phyloP scores from a whole-genome alignment of 2,113 vertebrate genomes.

The Australoheros scitulus region DNA sequence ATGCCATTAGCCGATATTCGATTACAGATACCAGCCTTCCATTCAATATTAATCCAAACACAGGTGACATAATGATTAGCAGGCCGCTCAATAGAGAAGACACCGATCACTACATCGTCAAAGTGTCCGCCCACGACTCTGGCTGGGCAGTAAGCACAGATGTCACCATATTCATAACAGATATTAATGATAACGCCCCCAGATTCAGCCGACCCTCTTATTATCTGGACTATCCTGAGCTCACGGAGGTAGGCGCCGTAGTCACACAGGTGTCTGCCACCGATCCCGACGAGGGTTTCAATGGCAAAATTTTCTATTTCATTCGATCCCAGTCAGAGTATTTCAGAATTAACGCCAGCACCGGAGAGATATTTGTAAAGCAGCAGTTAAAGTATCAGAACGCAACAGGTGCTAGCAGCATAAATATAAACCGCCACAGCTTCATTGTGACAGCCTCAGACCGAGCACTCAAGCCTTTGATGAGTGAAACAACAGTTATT shows the following conservation, averaged over 20 bases:
- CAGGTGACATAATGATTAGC: slow-evolving; percentile 92
- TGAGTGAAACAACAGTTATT: slow-evolving; percentile 95
- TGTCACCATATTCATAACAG: slow-evolving; percentile 91
- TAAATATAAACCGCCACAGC: slow-evolving; percentile 94
- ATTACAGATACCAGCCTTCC: slow-evolving; percentile 88
- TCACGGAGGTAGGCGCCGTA: slow-evolving; percentile 85
- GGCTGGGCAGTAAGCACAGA: slow-evolving; percentile 98
- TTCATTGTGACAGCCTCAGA: slow-evolving; percentile 96
- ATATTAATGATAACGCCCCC: slow-evolving; percentile 94
- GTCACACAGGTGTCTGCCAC: slow-evolving; percentile 90
- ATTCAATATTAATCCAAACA: slow-evolving; percentile 88
- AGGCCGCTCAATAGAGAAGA: slow-evolving; percentile 94
- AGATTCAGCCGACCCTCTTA: slow-evolving; percentile 93
- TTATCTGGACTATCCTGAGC: slow-evolving; percentile 93
- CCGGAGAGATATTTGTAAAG: slow-evolving; percentile 93
- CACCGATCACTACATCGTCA: slow-evolving; percentile 89
- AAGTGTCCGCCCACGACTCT: slow-evolving; percentile 93
- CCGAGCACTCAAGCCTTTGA: slow-evolving; percentile 84
- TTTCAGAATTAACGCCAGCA: slow-evolving; percentile 92
- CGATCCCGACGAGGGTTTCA: slow-evolving; percentile 90
- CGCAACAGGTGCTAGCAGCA: slow-evolving; percentile 82
- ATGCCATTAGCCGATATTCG: slow-evolving; percentile 92
- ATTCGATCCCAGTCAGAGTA: slow-evolving; percentile 95
- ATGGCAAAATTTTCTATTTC: slow-evolving; percentile 95
- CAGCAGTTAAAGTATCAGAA: slow-evolving; percentile 92